Evolutionary conservation across 2,797 vertebrate genomes (phyloP), one percentile per base, ranked within the genome.

Genomic region (Siniperca undulata): DNA sequence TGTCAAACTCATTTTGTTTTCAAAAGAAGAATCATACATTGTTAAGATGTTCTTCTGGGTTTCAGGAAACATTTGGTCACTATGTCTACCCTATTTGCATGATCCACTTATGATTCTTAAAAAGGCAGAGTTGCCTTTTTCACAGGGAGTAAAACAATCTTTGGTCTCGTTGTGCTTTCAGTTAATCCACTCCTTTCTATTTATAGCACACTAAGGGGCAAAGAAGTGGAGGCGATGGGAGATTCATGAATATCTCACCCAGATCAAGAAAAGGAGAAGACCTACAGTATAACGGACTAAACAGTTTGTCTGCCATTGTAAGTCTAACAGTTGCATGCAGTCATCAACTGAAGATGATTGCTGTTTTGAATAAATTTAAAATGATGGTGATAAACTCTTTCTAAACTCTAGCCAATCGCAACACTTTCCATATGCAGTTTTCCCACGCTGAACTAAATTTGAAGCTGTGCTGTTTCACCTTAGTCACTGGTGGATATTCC

Each of bases 151-250:
- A 50, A 61, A 42, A 20, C 71, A 34, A 27, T 34, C 52, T 16
- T 50, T 70, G 52, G 22, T 55, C 70, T 67, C 38, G 36, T 9
- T 17, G 44, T n/a, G 71, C 50, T 69, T 80, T 71, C 56, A 55
- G 53, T 70, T 83, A 48, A 78, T 81, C 78, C 48, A 71, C 46
- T 55, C 27, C 20, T 68, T 72, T 86, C 76, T 65, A 34, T 80
- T 83, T 66, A 73, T 77, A 44, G 46, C 78, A 66, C n/a, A 36
- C 48, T 52, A 62, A 11, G 12, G 40, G 65, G 46, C 52, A 73
- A 81, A 66, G 46, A 56, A 60, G 30, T 13, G 27, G 62, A 36
- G 27, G 17, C 30, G 13, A 62, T 17, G 74, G 36, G 59, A 60
- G 42, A 50, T 60, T 59, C 59, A 77, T 38, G 16, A 50, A n/a